Evolutionary conservation across 2,888 invertebrate species (phyloP).

Genomic region (Blera fallax): DNA sequence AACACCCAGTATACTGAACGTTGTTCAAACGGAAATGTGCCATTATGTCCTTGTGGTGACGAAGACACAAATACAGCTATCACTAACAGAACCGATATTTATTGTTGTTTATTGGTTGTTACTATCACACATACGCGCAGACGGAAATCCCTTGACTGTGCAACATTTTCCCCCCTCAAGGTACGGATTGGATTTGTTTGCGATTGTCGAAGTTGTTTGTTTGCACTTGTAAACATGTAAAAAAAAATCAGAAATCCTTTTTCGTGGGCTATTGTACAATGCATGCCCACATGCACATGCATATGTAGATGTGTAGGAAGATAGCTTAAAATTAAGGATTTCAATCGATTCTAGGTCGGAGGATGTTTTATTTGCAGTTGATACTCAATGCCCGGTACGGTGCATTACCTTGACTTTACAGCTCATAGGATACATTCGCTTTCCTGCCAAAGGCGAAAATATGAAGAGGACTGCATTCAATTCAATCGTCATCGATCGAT

Average conservation of each 20-base stretch:
- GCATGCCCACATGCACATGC: not conserved
- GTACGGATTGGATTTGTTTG: constrained; percentile 14
- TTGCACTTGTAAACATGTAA: not conserved
- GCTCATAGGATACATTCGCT: not conserved
- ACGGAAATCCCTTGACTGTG: constrained; percentile 7
- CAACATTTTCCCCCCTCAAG: not conserved
- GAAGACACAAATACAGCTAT: not conserved
- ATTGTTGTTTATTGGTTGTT: constrained; percentile 16
- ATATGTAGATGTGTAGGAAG: not conserved
- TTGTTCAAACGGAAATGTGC: not conserved
- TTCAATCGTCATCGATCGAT: not conserved
- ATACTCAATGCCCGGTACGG: constrained; percentile 6
- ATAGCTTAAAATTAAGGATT: not conserved
- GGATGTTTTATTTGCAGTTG: constrained; percentile 2
- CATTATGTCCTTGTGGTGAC: not conserved
- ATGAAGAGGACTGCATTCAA: constrained; percentile 8
- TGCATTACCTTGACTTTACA: constrained; percentile 31
- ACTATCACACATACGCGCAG: not conserved
- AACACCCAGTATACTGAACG: not conserved
- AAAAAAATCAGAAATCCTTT: not conserved
- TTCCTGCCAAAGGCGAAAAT: not conserved
- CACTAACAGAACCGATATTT: not conserved
- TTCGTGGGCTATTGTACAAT: not conserved
- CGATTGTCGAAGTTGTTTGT: not conserved
- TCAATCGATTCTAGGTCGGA: not conserved